These are phyloP conservation scores for Tachuris rubrigastra DNA, from an alignment of 2,113 vertebrate species.

Conservation along the genomic window DNA sequence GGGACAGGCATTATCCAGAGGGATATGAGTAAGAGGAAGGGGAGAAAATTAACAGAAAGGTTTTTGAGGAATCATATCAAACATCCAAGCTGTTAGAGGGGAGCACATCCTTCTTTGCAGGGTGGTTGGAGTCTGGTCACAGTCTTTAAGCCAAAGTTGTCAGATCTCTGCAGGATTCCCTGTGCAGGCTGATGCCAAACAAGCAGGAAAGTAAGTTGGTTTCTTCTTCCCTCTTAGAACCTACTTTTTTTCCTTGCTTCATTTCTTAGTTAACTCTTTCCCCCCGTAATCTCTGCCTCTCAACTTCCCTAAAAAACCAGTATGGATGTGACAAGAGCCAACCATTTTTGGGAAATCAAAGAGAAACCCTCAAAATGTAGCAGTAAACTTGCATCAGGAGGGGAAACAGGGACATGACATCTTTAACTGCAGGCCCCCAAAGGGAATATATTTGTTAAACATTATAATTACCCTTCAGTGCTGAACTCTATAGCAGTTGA, in stretches of 20 bases:
- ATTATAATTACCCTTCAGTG: constrained; percentile 82
- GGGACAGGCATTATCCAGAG: neutral
- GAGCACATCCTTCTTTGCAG: neutral
- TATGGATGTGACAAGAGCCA: neutral
- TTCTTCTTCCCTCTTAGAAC: neutral
- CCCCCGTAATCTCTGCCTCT: neutral
- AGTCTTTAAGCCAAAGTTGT: neutral
- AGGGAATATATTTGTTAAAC: constrained; percentile 83
- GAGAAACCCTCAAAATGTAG: neutral
- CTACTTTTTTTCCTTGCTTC: neutral
- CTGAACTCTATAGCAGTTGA: constrained; percentile 70
- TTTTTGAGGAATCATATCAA: neutral
- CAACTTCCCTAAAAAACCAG: neutral
- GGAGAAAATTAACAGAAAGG: neutral
- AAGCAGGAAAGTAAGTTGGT: neutral
- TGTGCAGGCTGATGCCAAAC: neutral
- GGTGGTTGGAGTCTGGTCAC: neutral
- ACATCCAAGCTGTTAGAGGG: neutral
- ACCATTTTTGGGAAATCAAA: neutral
- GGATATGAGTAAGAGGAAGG: neutral
- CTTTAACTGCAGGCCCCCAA: constrained; percentile 72
- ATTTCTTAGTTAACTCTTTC: neutral
- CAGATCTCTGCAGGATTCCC: neutral
- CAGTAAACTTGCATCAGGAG: neutral
- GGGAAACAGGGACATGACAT: constrained; percentile 54